Evolutionary conservation across 1,140 invertebrate species (phyloP), one percentile per base, ranked within the genome.

Genomic region (Bathynomus jamesi): DNA sequence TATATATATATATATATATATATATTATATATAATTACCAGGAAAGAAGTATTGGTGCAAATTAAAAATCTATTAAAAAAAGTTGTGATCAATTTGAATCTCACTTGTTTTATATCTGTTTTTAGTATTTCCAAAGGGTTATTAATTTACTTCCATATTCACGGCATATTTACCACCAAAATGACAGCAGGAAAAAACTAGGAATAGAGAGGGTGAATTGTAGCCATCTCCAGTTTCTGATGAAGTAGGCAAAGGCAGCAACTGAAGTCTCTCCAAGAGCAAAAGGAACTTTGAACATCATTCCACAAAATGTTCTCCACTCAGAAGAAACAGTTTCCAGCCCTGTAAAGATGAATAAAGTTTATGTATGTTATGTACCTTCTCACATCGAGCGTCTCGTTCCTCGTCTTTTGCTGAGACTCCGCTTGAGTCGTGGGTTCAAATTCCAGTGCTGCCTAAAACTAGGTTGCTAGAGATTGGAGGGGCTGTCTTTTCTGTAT

Each of bases 131-230:
- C n/a, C n/a, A n/a, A n/a, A n/a, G n/a, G n/a, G n/a, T n/a, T n/a
- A n/a, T n/a, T n/a, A n/a, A n/a, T n/a, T n/a, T n/a, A n/a, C n/a
- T n/a, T n/a, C n/a, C n/a, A n/a, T n/a, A n/a, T n/a, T n/a, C n/a
- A n/a, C n/a, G n/a, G n/a, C n/a, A n/a, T n/a, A n/a, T n/a, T 53
- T n/a, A 68, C 66, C 66, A 68, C 24, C 60, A 46, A 46, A 27
- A 53, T 10, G 32, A 60, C 17, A 68, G 32, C 4, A 68, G 66
- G 8, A 68, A 5, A 24, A 53, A 13, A n/a, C 31, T 1, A 2
- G 66, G 66, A 24, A 68, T 60, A 8, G 66, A 28, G 13, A 40
- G 25, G 28, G 60, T 30, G 21, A 40, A 68, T 28, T 40, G 28
- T n/a, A 46, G 8, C 5, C 24, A 3, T 27, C 66, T 53, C 24